Conservation (phyloP, 2,797 vertebrate species). For the Esox lucius region DNA sequence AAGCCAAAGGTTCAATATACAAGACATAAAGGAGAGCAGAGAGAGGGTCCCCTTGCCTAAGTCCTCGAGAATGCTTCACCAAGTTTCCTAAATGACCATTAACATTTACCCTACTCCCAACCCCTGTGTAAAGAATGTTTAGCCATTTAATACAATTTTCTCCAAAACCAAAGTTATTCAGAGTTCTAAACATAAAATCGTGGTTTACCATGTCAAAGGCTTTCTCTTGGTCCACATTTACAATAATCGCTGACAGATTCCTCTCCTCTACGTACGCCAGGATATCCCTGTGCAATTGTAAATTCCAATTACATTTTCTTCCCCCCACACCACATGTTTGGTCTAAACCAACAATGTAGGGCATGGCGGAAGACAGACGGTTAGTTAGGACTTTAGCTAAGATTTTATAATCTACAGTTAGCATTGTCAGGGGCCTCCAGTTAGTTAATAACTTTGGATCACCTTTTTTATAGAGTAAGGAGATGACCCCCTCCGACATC, state of each 20-base stretch:
- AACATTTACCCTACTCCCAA: too few relatives aligned
- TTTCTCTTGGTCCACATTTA: too few relatives aligned
- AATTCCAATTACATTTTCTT: not conserved
- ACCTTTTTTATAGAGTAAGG: not conserved
- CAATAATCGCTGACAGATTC: too few relatives aligned
- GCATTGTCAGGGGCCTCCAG: not conserved
- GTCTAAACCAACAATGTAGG: not conserved
- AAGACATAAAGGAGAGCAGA: too few relatives aligned
- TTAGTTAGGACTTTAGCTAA: not conserved
- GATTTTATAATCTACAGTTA: not conserved
- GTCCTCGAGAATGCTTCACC: too few relatives aligned
- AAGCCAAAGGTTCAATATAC: not conserved
- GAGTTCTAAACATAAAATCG: too few relatives aligned
- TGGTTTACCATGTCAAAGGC: not conserved
- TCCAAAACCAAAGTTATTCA: too few relatives aligned
- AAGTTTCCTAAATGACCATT: too few relatives aligned
- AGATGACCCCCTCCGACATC: not conserved
- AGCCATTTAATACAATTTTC: too few relatives aligned
- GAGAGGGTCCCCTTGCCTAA: too few relatives aligned
- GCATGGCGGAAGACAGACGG: not conserved
- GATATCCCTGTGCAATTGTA: not conserved
- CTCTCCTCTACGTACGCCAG: not conserved
- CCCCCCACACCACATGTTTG: not conserved
- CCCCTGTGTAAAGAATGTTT: too few relatives aligned
- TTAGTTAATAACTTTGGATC: not conserved